These are phyloP conservation scores for Pseudomyrmex concolor DNA, from an alignment of 1,140 invertebrate genomes.

Conservation along the genomic window DNA sequence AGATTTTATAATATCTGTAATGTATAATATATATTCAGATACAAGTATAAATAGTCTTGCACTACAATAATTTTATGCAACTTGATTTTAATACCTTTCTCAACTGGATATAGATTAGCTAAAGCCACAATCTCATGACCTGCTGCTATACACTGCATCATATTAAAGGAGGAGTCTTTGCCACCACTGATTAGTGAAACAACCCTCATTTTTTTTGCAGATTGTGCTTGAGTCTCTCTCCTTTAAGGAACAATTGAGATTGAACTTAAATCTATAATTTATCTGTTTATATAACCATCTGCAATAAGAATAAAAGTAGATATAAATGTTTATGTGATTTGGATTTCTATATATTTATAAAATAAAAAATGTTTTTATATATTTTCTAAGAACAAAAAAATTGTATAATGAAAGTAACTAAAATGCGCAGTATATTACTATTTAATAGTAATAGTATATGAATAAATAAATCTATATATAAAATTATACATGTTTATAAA, in stretches of 20 bases:
- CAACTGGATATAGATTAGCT: conserved; percentile 96
- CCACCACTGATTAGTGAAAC: conserved; percentile 97
- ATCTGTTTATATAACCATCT: conserved; percentile 79
- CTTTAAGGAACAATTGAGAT: conserved; percentile 47
- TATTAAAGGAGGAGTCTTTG: conserved; percentile 99
- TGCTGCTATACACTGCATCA: conserved; percentile 98
- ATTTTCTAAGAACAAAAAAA: too few relatives aligned
- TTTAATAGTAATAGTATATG: too few relatives aligned
- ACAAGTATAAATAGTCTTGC: neutral
- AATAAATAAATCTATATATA: too few relatives aligned
- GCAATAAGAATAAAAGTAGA: conserved; percentile 66
- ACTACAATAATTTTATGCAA: neutral
- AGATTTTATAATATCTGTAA: neutral
- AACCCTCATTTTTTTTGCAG: conserved; percentile 89
- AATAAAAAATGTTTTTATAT: too few relatives aligned
- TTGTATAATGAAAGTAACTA: too few relatives aligned
- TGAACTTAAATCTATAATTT: conserved; percentile 59
- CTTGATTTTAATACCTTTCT: conserved; percentile 88
- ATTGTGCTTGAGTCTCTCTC: conserved; percentile 54
- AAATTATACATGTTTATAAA: too few relatives aligned
- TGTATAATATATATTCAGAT: neutral
- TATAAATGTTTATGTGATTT: conserved; percentile 18
- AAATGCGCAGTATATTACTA: too few relatives aligned
- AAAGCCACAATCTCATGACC: conserved; percentile 98
- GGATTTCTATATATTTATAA: too few relatives aligned